Conservation (phyloP, 2,797 vertebrate species). For the Poecilia picta region DNA sequence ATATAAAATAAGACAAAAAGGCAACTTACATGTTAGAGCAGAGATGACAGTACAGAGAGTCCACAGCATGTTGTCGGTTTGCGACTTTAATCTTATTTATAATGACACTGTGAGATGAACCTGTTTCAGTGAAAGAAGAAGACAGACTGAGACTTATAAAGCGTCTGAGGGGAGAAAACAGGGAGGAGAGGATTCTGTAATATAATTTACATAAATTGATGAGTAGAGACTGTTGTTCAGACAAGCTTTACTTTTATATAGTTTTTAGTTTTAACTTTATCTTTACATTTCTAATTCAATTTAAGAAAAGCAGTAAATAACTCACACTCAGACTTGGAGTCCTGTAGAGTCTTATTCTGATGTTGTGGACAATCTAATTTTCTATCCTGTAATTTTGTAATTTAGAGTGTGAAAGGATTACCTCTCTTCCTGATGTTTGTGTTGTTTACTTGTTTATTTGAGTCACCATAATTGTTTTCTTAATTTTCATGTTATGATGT, state of each 20-base stretch:
- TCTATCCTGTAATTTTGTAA: background rate
- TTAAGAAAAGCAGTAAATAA: background rate
- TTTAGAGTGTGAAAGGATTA: too few species aligned
- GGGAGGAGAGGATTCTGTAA: background rate
- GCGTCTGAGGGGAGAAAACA: background rate
- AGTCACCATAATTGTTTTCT: too few species aligned
- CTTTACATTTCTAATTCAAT: background rate
- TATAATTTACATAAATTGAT: background rate
- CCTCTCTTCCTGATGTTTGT: too few species aligned
- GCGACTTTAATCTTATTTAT: background rate
- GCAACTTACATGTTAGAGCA: slow-evolving; percentile 43
- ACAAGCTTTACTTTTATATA: background rate
- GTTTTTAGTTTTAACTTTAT: background rate
- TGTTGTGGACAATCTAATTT: background rate
- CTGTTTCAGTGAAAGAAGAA: slow-evolving; percentile 1
- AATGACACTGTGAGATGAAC: background rate
- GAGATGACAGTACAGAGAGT: slow-evolving; percentile 30
- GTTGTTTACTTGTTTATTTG: too few species aligned
- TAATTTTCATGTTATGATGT: too few species aligned
- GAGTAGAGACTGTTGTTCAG: background rate
- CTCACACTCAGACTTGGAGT: too few species aligned
- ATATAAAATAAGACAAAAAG: background rate
- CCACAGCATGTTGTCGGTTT: slow-evolving; percentile 41
- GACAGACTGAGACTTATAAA: slow-evolving; percentile 1
- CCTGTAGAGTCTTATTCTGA: background rate